These are phyloP conservation scores for Poecilia wingei DNA, from an alignment of 2,797 vertebrate genomes.

Conservation along the genomic window DNA sequence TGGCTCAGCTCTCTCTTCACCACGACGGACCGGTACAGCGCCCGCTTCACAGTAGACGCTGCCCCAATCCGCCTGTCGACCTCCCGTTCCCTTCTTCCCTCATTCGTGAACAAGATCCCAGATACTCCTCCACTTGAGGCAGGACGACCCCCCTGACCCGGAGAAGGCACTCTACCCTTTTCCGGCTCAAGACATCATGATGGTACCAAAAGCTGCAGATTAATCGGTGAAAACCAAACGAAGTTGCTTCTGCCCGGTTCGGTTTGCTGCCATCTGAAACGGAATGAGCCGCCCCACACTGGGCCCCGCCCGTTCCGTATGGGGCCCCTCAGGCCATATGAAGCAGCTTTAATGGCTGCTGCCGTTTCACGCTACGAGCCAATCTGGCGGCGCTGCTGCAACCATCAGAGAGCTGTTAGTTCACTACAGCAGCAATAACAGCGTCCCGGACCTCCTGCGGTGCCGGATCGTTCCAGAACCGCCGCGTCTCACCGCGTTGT, in stretches of 20 bases:
- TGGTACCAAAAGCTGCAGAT: neutral
- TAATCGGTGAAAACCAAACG: neutral
- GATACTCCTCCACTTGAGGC: no score
- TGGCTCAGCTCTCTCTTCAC: no score
- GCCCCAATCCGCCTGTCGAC: no score
- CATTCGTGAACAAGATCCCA: no score
- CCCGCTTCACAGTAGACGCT: no score
- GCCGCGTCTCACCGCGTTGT: constrained; percentile 6
- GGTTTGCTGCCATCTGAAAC: constrained; percentile 18
- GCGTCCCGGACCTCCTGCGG: constrained; percentile 34
- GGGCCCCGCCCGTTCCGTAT: constrained; percentile 9
- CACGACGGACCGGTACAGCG: no score
- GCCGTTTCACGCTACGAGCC: constrained; percentile 43
- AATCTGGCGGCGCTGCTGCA: constrained; percentile 35
- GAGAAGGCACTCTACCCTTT: no score
- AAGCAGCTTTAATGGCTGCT: constrained; percentile 54
- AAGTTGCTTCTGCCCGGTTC: neutral
- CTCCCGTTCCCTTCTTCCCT: no score
- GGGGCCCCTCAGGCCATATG: constrained; percentile 16
- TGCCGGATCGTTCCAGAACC: constrained; percentile 13
- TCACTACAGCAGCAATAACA: constrained; percentile 44
- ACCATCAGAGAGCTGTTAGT: constrained; percentile 48
- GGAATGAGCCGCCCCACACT: constrained; percentile 4
- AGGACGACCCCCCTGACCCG: no score
- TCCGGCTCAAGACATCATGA: no score